phyloP scores from a whole-genome alignment of 1,140 invertebrate genomes.

The Drosophila ficusphila region DNA sequence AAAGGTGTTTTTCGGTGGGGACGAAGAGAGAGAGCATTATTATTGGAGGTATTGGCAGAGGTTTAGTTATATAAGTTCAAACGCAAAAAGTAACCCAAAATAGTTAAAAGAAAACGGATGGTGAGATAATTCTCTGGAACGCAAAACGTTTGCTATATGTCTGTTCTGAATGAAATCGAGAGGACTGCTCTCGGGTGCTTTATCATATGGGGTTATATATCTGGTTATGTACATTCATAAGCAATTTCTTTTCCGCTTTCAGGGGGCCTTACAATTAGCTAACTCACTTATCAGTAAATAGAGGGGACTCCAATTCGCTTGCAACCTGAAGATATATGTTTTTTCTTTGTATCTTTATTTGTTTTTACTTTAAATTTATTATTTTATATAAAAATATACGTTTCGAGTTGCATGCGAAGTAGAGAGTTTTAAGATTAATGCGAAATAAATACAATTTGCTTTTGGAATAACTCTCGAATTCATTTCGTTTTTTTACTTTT shows the following conservation, averaged over 20 bases:
- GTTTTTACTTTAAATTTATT: background rate
- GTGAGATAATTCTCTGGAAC: slow-evolving; percentile 41
- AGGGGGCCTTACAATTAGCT: slow-evolving; percentile 63
- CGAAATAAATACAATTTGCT: slow-evolving; percentile 70
- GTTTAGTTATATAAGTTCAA: slow-evolving; percentile 31
- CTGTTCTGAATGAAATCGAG: slow-evolving; percentile 49
- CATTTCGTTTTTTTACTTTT: slow-evolving; percentile 30
- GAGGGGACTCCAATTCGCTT: slow-evolving; percentile 11
- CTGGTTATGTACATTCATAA: slow-evolving; percentile 44
- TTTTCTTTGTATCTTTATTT: too few relatives aligned
- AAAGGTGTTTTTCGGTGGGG: slow-evolving; percentile 36
- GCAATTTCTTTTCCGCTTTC: slow-evolving; percentile 24
- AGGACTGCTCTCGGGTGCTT: slow-evolving; percentile 32
- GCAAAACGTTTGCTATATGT: slow-evolving; percentile 58
- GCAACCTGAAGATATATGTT: slow-evolving; percentile 1
- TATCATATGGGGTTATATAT: slow-evolving; percentile 39
- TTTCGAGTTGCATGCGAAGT: slow-evolving; percentile 37
- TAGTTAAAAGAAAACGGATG: slow-evolving; percentile 33
- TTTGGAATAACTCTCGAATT: slow-evolving; percentile 53
- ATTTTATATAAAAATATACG: background rate
- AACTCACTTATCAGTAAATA: slow-evolving; percentile 64
- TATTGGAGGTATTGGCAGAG: slow-evolving; percentile 61
- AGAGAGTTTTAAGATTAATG: slow-evolving; percentile 25
- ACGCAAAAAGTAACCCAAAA: slow-evolving; percentile 34
- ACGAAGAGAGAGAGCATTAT: slow-evolving; percentile 75